Evolutionary conservation across 1,140 invertebrate species (phyloP).

Genomic region (Drosophila ficusphila): DNA sequence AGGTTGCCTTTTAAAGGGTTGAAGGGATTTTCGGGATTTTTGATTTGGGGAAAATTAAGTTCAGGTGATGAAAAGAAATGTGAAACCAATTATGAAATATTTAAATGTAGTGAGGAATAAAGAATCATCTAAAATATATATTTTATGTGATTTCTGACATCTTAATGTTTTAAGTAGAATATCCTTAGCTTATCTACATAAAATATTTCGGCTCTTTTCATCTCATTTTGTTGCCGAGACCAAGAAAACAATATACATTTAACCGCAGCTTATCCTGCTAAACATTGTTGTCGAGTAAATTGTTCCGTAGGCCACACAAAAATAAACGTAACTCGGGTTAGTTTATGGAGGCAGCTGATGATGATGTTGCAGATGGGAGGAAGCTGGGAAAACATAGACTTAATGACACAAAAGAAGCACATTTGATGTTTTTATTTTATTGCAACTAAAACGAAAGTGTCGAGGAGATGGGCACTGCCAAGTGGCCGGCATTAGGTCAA

Average conservation of each 20-base stretch:
- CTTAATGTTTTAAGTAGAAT: no score
- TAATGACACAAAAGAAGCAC: conserved; percentile 36
- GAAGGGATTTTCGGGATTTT: no score
- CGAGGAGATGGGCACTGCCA: conserved; percentile 1
- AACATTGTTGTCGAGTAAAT: conserved; percentile 24
- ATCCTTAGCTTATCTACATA: no score
- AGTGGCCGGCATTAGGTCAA: conserved; percentile 23
- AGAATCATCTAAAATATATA: no score
- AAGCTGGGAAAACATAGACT: conserved; percentile 10
- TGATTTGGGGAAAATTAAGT: not conserved
- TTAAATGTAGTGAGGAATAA: no score
- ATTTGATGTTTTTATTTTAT: conserved; percentile 48
- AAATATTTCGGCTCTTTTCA: conserved; percentile 24
- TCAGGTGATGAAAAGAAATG: not conserved
- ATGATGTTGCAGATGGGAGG: not conserved
- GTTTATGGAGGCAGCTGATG: conserved; percentile 33
- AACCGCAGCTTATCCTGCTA: conserved; percentile 45
- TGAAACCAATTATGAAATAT: no score
- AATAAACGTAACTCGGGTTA: conserved; percentile 48
- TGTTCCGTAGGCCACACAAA: conserved; percentile 30
- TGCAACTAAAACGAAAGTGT: conserved; percentile 31
- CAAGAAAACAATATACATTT: conserved; percentile 26
- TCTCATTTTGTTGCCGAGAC: not conserved
- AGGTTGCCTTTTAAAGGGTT: conserved; percentile 1
- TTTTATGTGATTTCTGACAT: no score